Percentiles rank a stretch among this genome's conserved stretches.
phyloP scores from a whole-genome alignment of 2,113 vertebrate species.

The Tachuris rubrigastra region DNA sequence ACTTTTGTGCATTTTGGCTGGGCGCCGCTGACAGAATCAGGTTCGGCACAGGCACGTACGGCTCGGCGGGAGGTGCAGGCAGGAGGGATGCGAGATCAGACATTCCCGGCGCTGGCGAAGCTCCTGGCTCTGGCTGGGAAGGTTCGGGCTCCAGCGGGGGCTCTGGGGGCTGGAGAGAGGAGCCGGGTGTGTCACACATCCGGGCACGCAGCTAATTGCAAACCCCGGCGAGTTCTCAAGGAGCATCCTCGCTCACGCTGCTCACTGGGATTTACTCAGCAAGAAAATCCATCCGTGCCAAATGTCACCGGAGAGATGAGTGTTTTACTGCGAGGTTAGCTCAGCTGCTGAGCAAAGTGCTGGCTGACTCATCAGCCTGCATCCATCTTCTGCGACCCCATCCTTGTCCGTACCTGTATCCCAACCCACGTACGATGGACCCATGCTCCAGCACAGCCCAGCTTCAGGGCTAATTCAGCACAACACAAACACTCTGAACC shows the following conservation, averaged over 20 bases:
- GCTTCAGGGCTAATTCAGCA: not conserved
- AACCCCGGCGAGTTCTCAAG: not conserved
- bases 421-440: rapidly evolving
- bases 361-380: not conserved
- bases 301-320: not conserved
- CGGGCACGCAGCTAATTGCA: rapidly evolving
- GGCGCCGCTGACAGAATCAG: not conserved
- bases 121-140: not conserved
- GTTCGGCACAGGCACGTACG: rapidly evolving
- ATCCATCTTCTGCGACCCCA: rapidly evolving
- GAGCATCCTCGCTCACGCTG: not conserved
- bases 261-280: not conserved
- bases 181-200: rapidly evolving
- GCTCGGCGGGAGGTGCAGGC: not conserved
- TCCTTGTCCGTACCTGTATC: rapidly evolving
- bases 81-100: rapidly evolving
- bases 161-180: rapidly evolving
- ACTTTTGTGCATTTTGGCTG: rapidly evolving
- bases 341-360: not conserved
- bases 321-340: not conserved
- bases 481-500: rapidly evolving
- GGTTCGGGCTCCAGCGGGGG: rapidly evolving
- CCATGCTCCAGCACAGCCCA: not conserved
- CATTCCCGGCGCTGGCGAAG: rapidly evolving
- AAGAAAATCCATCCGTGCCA: not conserved